Evolutionary conservation across 2,888 invertebrate species (phyloP), one percentile per base, ranked within the genome.

Genomic region (Ichneumon xanthorius): DNA sequence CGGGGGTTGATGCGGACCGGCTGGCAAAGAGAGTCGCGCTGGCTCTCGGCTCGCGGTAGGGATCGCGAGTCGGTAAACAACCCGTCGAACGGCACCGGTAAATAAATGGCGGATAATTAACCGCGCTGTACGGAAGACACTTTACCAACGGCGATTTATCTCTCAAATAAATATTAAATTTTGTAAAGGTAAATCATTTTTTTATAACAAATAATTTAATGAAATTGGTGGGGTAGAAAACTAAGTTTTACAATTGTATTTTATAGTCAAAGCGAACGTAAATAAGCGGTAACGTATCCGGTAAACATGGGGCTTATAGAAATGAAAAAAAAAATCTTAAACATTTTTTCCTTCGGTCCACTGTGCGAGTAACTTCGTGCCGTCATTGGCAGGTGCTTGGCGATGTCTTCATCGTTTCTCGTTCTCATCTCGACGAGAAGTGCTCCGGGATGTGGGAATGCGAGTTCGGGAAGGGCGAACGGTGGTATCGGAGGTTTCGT

Each of bases 401-500:
- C 7, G 33, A 14, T 22, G 26, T 40, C 30, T 65, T 65, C 30
- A 50, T 30, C 22, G 30, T 58, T 61, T 26, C 33, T 4, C n/a
- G 14, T 22, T n/a, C 26, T 26, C 48, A 72, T 63, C 50, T 16
- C 22, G 70, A 79, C 82, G 76, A 72, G 75, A 48, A 65, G n/a
- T 33, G 19, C 5, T 75, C 61, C 75, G 55, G 70, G n/a, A 81
- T 81, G 81, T 75, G 70, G 61, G 26, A 79, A 63, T 33, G 22
- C 22, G 53, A n/a, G 53, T 61, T 26, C 30, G 22, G 65, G 22
- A 58, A 48, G 61, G 19, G 50, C 61, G 71, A 53, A 40, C 45
- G 5, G 22, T 22, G 14, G 26, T 68, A 79, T 75, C 26, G 82
- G 22, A 63, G 14, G 70, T 85, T 87, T 83, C 79, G 85, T 86